These are phyloP conservation scores for Potamilus streckersoni DNA, from an alignment of 1,140 invertebrate species.

Conservation along the genomic window DNA sequence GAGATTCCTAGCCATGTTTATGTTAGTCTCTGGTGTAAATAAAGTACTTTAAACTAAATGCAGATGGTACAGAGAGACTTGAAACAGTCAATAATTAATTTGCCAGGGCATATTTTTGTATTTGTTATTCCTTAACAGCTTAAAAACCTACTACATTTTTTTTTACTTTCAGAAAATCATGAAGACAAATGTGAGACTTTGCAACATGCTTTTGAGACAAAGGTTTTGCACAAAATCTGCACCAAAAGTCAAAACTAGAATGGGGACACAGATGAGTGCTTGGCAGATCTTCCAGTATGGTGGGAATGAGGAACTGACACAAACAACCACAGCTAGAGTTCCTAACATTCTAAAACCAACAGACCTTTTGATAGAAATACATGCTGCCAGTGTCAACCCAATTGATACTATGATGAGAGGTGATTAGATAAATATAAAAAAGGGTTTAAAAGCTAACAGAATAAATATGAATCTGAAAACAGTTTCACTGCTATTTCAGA, in stretches of 20 bases:
- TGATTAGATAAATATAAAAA: conserved; percentile 54
- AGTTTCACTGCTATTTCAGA: not conserved
- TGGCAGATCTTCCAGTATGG: conserved; percentile 64
- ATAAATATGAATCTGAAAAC: not conserved
- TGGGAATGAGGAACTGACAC: conserved; percentile 46
- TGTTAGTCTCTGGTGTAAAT: too few relatives aligned
- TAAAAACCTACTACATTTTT: too few relatives aligned
- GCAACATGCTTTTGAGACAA: too few relatives aligned
- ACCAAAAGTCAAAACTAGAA: conserved; percentile 7
- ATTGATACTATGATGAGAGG: conserved; percentile 89
- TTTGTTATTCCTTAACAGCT: too few relatives aligned
- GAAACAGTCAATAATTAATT: too few relatives aligned
- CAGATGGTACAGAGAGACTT: too few relatives aligned
- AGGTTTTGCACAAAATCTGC: not conserved
- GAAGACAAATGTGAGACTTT: too few relatives aligned
- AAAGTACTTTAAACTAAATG: too few relatives aligned
- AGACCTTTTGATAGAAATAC: conserved; percentile 84
- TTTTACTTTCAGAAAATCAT: too few relatives aligned
- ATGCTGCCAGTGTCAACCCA: conserved; percentile 89
- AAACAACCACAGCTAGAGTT: conserved; percentile 55
- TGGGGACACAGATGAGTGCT: conserved; percentile 44
- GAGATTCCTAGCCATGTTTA: too few relatives aligned
- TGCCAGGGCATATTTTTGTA: too few relatives aligned
- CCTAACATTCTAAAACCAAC: conserved; percentile 78
- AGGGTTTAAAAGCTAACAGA: not conserved